Percentiles rank a stretch among this genome's conserved stretches.
These are phyloP conservation scores for Muricea muricata DNA, from an alignment of 92 coral and sea anemone genomes.

Conservation along the genomic window DNA sequence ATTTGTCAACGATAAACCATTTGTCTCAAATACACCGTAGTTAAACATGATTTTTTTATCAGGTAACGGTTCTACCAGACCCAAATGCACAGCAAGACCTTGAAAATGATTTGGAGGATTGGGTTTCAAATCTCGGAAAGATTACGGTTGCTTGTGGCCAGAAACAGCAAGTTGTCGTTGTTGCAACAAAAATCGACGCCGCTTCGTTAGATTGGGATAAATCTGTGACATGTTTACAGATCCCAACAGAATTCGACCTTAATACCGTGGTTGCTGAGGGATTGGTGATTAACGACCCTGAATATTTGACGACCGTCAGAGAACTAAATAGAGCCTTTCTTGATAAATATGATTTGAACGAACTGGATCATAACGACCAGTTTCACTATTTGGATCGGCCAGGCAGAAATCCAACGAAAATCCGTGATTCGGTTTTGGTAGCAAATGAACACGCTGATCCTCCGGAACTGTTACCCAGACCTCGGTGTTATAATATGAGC, in stretches of 20 bases:
- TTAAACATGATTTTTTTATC: conserved; percentile 46
- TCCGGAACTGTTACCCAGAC: neutral
- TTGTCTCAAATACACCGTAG: no score
- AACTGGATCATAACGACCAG: neutral
- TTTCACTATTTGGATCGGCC: neutral
- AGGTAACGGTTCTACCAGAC: neutral
- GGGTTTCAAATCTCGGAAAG: neutral
- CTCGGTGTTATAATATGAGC: neutral
- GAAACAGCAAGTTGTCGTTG: neutral
- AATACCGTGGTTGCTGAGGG: neutral
- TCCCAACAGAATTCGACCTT: neutral
- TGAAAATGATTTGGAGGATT: neutral
- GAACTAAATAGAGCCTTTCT: neutral
- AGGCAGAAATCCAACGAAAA: neutral
- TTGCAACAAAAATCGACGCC: neutral
- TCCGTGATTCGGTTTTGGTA: neutral
- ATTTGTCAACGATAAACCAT: no score
- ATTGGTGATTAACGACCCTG: neutral
- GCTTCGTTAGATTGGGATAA: neutral
- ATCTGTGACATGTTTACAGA: neutral
- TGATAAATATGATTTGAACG: neutral
- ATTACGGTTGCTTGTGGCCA: neutral
- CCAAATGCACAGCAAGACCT: neutral
- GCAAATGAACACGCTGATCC: neutral
- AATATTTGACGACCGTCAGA: neutral